These are phyloP conservation scores for Takifugu flavidus DNA, from an alignment of 2,113 vertebrate species.

Conservation along the genomic window DNA sequence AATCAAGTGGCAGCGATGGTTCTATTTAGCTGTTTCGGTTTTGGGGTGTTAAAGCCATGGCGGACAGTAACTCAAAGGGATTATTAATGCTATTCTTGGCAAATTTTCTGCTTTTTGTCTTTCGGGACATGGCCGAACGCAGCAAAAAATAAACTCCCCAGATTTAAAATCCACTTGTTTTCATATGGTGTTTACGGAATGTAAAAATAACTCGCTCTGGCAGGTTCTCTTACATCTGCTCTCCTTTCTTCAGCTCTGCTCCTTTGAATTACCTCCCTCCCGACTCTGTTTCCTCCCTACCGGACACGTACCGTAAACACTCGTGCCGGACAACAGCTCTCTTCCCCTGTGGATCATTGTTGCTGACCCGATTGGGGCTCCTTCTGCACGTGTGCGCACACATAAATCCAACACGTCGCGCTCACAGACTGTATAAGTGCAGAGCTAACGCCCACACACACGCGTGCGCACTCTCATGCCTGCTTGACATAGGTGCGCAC, in stretches of 20 bases:
- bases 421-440: constrained; percentile 18
- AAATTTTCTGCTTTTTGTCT: neutral
- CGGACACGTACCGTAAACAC: constrained; percentile 35
- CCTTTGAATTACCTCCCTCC: neutral
- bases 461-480: neutral
- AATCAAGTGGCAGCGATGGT: neutral
- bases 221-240: neutral
- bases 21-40: too few relatives aligned
- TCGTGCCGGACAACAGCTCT: constrained; percentile 26
- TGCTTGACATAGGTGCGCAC: neutral
- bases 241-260: neutral
- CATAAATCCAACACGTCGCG: constrained; percentile 33
- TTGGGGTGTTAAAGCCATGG: too few relatives aligned
- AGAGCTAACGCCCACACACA: constrained; percentile 15
- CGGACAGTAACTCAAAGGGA: neutral
- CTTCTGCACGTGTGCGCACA: constrained; percentile 36
- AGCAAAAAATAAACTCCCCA: neutral
- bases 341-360: constrained; percentile 17
- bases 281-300: neutral
- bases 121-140: too few relatives aligned
- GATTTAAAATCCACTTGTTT: neutral
- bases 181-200: too few relatives aligned
- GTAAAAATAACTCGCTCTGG: neutral
- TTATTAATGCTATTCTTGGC: neutral
- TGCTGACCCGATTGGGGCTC: constrained; percentile 22